Percentiles rank a stretch among this genome's conserved stretches.
These are phyloP conservation scores for Fragum sueziense DNA, from an alignment of 2,888 invertebrate genomes.

Conservation along the genomic window DNA sequence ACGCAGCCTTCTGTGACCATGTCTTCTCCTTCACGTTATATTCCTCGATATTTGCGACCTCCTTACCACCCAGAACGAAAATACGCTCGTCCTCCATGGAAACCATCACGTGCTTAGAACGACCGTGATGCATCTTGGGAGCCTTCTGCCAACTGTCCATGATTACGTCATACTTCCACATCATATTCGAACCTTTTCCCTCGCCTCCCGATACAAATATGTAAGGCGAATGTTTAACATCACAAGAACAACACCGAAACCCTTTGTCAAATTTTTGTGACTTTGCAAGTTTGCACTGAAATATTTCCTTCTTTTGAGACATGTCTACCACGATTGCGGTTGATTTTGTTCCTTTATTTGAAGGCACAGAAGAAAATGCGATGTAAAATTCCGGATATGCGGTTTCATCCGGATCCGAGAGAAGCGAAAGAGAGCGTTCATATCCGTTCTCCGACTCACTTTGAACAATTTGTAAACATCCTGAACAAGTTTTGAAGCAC, in stretches of 20 bases:
- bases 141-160: constrained; percentile 49
- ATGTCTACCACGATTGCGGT: constrained; percentile 48
- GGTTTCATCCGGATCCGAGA: constrained; percentile 38
- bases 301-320: constrained; percentile 37
- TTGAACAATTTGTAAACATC: constrained; percentile 26
- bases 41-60: constrained; percentile 51
- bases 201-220: constrained; percentile 49
- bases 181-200: constrained; percentile 19
- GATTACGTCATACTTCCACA: constrained; percentile 57
- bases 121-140: constrained; percentile 46
- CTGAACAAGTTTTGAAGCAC: constrained; percentile 39
- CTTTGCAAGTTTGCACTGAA: constrained; percentile 37
- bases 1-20: constrained; percentile 46
- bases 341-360: constrained; percentile 25
- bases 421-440: constrained; percentile 37
- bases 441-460: constrained; percentile 35
- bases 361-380: constrained; percentile 29
- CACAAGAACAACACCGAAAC: constrained; percentile 48
- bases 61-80: constrained; percentile 52
- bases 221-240: constrained; percentile 50
- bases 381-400: constrained; percentile 51
- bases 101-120: constrained; percentile 51
- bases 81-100: constrained; percentile 17
- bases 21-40: constrained; percentile 44
- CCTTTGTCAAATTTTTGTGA: constrained; percentile 37